Evolutionary conservation across 2,888 invertebrate genomes (phyloP), one percentile per base, ranked within the genome.

Genomic region (Xylota segnis): DNA sequence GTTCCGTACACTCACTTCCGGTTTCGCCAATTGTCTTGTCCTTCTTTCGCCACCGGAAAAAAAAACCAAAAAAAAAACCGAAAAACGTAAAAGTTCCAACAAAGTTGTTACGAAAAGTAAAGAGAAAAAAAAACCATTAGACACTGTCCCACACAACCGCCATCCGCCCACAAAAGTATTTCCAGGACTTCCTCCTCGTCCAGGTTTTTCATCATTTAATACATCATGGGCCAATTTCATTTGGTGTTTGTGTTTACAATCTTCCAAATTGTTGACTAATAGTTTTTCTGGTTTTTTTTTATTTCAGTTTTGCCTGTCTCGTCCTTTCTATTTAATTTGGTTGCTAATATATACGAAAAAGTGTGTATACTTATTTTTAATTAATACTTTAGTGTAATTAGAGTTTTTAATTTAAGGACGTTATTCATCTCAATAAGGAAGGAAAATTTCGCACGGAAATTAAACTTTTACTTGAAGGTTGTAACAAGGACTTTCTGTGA

Each of bases 1-100:
- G 58, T 65, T 40, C 56, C 63, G 77, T 71, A 77, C 77, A 77
- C 71, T 77, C 65, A 68, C 27, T 71, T 83, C 77, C 82, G 77
- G 58, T 83, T 71, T 71, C 4, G 34, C 27, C 50, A 71, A 70
- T 82, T 81, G 75, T 54, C 37, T 29, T 56, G 23, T 58, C 43
- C 12, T 45, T 37, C 16, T 63, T 68, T 50, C 40, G 58, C 58
- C 37, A 65, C 27, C 18, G 4, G 34, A 27, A 14, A 29, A 54
- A 58, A 40, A 40, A 29, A 50, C n/a, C n/a, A n/a, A 29, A 40
- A 58, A 40, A 29, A 16, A 2, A n/a, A 0, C 10, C 5, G 29
- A 27, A 27, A 54, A 58, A 50, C 23, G 23, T 23, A 23, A 50
- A 68, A 68, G 32, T 71, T 78, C 27, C 32, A 52, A 58, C 56